Conservation (phyloP, 2,797 vertebrate species). For the Hippocampus kuda region DNA sequence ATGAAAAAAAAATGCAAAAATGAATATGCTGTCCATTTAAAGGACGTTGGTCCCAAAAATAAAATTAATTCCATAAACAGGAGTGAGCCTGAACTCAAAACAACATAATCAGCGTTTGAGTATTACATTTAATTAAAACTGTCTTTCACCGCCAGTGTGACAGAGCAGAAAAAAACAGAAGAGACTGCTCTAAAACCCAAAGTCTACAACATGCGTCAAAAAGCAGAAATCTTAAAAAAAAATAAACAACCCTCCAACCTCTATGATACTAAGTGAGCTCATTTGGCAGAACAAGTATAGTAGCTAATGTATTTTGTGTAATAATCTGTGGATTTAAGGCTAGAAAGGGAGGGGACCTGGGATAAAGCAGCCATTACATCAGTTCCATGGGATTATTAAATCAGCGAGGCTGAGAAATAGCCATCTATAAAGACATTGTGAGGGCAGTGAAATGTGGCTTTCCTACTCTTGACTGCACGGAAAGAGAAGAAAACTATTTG, state of each 20-base stretch:
- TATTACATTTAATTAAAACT: no score
- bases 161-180: conserved; percentile 16
- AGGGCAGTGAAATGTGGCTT: conserved; percentile 64
- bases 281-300: conserved; percentile 68
- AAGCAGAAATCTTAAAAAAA: conserved; percentile 53
- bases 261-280: conserved; percentile 54
- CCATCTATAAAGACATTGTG: conserved; percentile 63
- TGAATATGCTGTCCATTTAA: no score
- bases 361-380: conserved; percentile 61
- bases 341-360: conserved; percentile 60
- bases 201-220: conserved; percentile 49
- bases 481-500: conserved; percentile 59
- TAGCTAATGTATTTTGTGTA: conserved; percentile 62
- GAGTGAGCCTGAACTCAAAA: no score
- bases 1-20: no score
- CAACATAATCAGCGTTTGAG: no score
- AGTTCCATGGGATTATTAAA: conserved; percentile 61
- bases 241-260: conserved; percentile 58
- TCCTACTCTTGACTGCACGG: conserved; percentile 44
- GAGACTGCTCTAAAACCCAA: conserved; percentile 27
- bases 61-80: no score
- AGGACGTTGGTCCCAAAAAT: no score
- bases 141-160: no score
- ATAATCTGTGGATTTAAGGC: conserved; percentile 67
- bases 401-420: conserved; percentile 66